These are phyloP conservation scores for Apodemus speciosus DNA, from an alignment of 2,113 vertebrate species.

Conservation along the genomic window DNA sequence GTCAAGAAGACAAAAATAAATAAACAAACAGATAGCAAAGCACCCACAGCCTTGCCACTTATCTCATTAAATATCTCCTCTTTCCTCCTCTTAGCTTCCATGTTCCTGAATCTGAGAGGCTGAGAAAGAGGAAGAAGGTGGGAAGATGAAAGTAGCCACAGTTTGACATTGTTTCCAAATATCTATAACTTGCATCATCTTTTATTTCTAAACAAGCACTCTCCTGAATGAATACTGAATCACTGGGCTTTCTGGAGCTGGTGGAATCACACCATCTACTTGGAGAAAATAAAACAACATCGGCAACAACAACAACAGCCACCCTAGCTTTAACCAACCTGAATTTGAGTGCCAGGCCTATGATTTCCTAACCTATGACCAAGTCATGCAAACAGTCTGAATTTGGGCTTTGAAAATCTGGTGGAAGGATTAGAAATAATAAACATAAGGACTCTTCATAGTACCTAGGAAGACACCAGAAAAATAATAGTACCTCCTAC, in stretches of 20 bases:
- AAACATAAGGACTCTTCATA: background rate
- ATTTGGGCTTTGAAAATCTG: background rate
- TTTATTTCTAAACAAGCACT: conserved; percentile 4
- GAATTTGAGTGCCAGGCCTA: background rate
- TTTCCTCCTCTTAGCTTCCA: background rate
- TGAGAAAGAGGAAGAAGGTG: background rate
- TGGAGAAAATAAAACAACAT: background rate
- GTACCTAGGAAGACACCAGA: background rate
- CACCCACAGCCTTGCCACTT: background rate
- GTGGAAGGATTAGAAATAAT: background rate
- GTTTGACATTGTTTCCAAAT: background rate
- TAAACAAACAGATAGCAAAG: background rate
- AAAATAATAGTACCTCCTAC: background rate
- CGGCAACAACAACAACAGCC: no score
- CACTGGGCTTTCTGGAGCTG: background rate
- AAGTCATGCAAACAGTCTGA: background rate
- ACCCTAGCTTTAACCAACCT: background rate
- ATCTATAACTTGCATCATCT: background rate
- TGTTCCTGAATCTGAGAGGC: background rate
- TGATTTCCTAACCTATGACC: background rate
- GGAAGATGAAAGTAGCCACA: background rate
- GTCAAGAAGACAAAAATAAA: background rate
- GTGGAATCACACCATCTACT: background rate
- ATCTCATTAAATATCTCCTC: background rate
- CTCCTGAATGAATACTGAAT: background rate